Percentiles rank a stretch among this genome's conserved stretches.
Conservation (phyloP, 2,113 vertebrate species). For the Himantopus leucocephalus region DNA sequence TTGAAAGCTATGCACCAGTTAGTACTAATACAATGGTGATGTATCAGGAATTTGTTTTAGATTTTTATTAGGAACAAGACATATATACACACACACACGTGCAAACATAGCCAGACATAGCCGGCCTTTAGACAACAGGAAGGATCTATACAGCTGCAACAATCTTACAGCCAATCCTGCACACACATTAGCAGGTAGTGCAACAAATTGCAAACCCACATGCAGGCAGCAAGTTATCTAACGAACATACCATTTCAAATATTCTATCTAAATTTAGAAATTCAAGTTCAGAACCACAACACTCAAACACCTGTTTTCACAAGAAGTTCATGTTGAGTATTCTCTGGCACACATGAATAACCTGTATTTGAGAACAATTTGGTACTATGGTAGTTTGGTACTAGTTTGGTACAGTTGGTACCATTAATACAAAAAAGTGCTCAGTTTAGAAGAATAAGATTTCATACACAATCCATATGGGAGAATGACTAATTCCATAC, state of each 20-base stretch:
- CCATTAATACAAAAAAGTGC: not conserved
- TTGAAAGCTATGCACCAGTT: not conserved
- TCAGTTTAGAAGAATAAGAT: not conserved
- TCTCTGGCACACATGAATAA: not conserved
- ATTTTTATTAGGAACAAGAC: not conserved
- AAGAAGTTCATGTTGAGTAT: not conserved
- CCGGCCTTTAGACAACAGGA: not conserved
- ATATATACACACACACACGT: rapidly evolving
- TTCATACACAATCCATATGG: not conserved
- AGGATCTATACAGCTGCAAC: not conserved
- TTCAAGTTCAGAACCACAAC: not conserved
- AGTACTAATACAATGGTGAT: not conserved
- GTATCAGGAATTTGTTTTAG: not conserved
- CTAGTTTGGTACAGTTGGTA: not conserved
- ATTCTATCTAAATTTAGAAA: not conserved
- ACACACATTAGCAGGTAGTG: not conserved
- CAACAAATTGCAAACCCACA: not conserved
- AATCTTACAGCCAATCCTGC: not conserved
- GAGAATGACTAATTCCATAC: not conserved
- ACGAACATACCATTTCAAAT: rapidly evolving
- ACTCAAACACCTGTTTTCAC: not conserved
- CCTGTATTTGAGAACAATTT: not conserved
- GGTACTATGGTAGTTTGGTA: not conserved
- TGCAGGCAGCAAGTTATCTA: not conserved
- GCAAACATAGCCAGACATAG: not conserved